Conservation (phyloP, 2,797 vertebrate species). For the Mus minutoides region DNA sequence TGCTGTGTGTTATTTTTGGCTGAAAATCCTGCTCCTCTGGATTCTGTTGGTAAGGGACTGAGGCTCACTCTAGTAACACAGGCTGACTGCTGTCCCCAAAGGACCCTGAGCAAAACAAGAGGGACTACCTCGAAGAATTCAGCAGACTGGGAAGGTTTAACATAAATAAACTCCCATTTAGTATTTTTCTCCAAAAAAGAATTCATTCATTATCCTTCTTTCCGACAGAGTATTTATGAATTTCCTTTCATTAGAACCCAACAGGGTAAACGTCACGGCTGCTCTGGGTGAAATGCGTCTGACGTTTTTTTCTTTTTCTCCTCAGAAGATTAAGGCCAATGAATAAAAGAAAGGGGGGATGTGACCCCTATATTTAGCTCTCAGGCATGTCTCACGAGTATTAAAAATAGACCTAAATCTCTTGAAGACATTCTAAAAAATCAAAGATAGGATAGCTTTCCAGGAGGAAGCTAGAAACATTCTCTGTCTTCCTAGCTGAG, state of each 20-base stretch:
- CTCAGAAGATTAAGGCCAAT: conserved; percentile 77
- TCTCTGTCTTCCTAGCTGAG: conserved; percentile 50
- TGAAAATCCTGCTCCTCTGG: conserved; percentile 55
- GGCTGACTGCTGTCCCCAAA: conserved; percentile 79
- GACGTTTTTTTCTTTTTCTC: conserved; percentile 19
- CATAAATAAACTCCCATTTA: conserved; percentile 80
- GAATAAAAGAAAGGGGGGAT: conserved; percentile 70
- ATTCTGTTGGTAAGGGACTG: conserved; percentile 60
- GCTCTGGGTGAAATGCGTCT: conserved; percentile 67
- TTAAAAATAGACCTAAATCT: conserved; percentile 83
- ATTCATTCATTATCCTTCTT: conserved; percentile 81
- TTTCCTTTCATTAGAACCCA: conserved; percentile 73
- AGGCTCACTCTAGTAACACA: conserved; percentile 77
- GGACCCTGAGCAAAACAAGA: conserved; percentile 83
- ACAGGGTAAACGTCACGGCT: conserved; percentile 81
- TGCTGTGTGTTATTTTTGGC: conserved; percentile 81
- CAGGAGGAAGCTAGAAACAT: conserved; percentile 69
- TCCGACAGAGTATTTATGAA: conserved; percentile 79
- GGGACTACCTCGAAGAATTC: conserved; percentile 53
- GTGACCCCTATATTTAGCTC: conserved; percentile 76
- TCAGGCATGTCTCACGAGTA: conserved; percentile 77
- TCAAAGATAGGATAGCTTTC: conserved; percentile 68
- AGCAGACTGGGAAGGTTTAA: conserved; percentile 70
- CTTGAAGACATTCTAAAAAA: conserved; percentile 77
- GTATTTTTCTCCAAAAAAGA: conserved; percentile 72